Base-by-base conservation (phyloP, 2,113 vertebrate genomes). In the Oryzias curvinotus region DNA sequence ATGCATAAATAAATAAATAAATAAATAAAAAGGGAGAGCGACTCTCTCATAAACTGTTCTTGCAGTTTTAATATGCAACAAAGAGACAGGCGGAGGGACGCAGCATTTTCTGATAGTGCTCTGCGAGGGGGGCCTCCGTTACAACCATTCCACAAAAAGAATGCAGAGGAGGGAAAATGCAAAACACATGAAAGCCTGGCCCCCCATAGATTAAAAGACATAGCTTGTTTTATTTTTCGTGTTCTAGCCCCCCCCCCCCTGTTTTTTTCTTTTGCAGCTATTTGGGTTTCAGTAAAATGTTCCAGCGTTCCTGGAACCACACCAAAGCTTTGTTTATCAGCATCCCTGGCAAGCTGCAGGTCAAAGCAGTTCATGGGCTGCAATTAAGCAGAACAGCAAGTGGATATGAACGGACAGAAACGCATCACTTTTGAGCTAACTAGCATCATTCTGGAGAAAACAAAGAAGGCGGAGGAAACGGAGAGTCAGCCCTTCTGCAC, bases 171-270 rank as follows among this genome's bases (percentile, higher is more conserved):
- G 59, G 78, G 73, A 69, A 89, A 90, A 91, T 86, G 74, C 72
- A 83, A 89, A 91, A 88, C 88, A 88, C 75, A 87, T 83, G 71
- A 89, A 89, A 88, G 83, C 21, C 68, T 54, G 62, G 23, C 75
- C 81, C 87, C 83, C 78, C 42, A 41, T 83, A 25, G 75, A 82
- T 74, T 51, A 3, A 68, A 76, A 75, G 66, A 72, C 80, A 75
- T 75, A 83, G 23, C 73, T 75, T 71, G 67, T 78, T 79, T 84
- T 79, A 73, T 54, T 71, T 71, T 68, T 62, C 75, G 78, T 75
- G 78, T 85, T 61, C 18, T 75, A 45, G 46, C 54, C 8, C 8
- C 36, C 30, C 21, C 30, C 30, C 8, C 8, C 8, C 1, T 12
- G 8, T 36, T 65, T 59, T 76, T 85, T 76, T 64, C 57, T 51